These are phyloP conservation scores for Sebastes iracundus DNA, from an alignment of 2,797 vertebrate genomes.

Conservation along the genomic window DNA sequence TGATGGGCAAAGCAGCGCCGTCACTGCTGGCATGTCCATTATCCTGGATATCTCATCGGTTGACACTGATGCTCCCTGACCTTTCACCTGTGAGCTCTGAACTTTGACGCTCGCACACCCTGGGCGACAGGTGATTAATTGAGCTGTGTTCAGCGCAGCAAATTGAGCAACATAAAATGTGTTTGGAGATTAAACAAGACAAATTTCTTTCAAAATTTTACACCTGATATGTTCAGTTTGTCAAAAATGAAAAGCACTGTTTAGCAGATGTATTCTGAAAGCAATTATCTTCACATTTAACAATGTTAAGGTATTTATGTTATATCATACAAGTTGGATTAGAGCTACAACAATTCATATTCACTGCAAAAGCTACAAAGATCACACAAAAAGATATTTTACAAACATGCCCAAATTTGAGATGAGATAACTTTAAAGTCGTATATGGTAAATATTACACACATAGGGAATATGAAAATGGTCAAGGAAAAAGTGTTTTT, in stretches of 20 bases:
- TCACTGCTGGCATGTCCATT: conserved; percentile 69
- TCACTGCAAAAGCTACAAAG: not conserved
- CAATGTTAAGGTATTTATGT: too few relatives aligned
- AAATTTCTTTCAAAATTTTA: not conserved
- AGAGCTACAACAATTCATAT: not conserved
- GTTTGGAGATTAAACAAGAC: not conserved
- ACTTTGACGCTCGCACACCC: conserved; percentile 46
- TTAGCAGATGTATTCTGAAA: not conserved
- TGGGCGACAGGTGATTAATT: conserved; percentile 59
- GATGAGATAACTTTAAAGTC: not conserved
- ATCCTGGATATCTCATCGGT: conserved; percentile 72
- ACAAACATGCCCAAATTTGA: not conserved
- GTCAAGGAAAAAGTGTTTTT: not conserved
- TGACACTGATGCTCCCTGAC: conserved; percentile 51
- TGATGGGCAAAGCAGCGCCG: conserved; percentile 34
- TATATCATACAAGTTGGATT: not conserved
- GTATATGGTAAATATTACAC: not conserved
- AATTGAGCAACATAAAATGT: conserved; percentile 1
- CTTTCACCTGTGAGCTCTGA: conserved; percentile 61
- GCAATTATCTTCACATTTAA: too few relatives aligned
- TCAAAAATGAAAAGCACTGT: not conserved
- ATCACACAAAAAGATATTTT: not conserved
- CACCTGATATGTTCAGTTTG: not conserved
- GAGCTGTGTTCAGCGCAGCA: not conserved
- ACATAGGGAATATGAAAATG: not conserved